phyloP scores from a whole-genome alignment of 2,113 vertebrate genomes.

The Prionailurus viverrinus region DNA sequence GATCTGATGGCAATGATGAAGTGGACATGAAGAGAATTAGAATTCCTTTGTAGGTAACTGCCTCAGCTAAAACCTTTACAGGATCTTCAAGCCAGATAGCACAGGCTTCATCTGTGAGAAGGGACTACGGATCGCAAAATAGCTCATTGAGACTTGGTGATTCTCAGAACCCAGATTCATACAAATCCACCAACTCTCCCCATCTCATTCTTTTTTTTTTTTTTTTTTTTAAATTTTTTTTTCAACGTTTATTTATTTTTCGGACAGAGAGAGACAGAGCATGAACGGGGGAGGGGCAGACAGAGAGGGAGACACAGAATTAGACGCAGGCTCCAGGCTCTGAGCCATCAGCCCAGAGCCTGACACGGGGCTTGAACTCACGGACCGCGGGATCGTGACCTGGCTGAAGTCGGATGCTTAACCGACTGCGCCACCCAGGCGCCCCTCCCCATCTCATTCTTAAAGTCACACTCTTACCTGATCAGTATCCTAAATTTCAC shows the following conservation, averaged over 20 bases:
- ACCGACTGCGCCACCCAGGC: too few relatives aligned
- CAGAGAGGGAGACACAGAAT: too few relatives aligned
- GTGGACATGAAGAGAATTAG: neutral
- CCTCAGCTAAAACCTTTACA: neutral
- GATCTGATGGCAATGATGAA: neutral
- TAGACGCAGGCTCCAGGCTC: too few relatives aligned
- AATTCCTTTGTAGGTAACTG: neutral
- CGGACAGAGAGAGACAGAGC: too few relatives aligned
- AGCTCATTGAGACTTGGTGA: neutral
- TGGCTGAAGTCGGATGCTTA: too few relatives aligned
- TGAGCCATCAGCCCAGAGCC: too few relatives aligned
- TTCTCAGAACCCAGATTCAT: neutral
- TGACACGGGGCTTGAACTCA: too few relatives aligned
- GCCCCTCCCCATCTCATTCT: neutral
- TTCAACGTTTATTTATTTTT: too few relatives aligned
- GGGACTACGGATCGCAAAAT: neutral
- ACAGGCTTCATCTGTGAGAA: neutral
- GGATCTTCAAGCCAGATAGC: neutral
- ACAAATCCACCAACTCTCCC: neutral
- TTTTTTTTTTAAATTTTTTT: too few relatives aligned
- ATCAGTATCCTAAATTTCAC: neutral
- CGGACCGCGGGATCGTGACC: too few relatives aligned
- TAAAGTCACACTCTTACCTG: neutral
- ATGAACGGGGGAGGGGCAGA: too few relatives aligned
- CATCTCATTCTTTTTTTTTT: neutral